Conservation (phyloP, 1,140 invertebrate genomes). For the Lineus longissimus region DNA sequence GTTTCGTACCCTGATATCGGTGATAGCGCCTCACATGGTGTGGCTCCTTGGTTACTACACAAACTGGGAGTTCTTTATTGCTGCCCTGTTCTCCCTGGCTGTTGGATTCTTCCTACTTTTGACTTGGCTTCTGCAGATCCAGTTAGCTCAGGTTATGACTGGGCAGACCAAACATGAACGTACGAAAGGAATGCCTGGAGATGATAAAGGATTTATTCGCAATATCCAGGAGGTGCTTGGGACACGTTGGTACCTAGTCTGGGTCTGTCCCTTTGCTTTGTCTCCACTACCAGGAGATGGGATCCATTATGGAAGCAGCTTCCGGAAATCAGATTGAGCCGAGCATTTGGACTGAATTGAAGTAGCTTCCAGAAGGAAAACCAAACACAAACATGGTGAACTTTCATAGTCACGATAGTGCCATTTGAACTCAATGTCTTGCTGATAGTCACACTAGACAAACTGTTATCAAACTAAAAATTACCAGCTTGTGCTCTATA, state of each 20-base stretch:
- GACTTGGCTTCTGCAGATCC: conserved; percentile 3
- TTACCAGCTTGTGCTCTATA: too few relatives aligned
- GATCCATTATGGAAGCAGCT: background rate
- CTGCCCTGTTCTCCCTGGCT: background rate
- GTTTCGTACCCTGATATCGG: background rate
- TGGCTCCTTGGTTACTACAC: background rate
- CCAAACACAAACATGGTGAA: too few relatives aligned
- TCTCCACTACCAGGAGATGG: background rate
- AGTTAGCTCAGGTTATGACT: background rate
- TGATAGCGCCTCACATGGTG: background rate
- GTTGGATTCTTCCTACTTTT: background rate
- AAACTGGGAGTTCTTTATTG: background rate
- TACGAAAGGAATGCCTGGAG: background rate
- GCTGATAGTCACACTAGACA: too few relatives aligned
- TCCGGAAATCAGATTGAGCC: too few relatives aligned
- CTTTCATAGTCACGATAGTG: too few relatives aligned
- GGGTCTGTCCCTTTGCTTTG: background rate
- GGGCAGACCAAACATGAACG: background rate
- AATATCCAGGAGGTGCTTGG: conserved; percentile 1
- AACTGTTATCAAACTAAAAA: too few relatives aligned
- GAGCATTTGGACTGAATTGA: too few relatives aligned
- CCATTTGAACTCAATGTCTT: too few relatives aligned
- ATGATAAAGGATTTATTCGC: background rate
- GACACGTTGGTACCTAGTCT: conserved; percentile 4
- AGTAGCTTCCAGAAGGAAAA: too few relatives aligned